A percentile compares a stretch with the other conserved stretches of the same genome.
Conservation (phyloP, 2,113 vertebrate genomes). For the Plectropomus leopardus region DNA sequence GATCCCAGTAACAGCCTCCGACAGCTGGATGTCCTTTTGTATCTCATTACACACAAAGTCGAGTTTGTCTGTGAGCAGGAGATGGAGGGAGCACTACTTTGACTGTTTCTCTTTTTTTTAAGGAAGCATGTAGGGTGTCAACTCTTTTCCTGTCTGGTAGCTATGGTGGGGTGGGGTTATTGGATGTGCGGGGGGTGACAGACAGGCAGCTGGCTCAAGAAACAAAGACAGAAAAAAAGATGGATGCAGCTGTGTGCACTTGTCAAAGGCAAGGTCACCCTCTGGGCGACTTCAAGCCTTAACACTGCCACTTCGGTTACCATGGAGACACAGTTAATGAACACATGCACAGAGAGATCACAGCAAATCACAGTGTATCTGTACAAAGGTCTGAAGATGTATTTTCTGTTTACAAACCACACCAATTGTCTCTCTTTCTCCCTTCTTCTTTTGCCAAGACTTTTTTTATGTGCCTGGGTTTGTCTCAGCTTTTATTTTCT, state of each 20-base stretch:
- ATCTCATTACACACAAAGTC: constrained; percentile 41
- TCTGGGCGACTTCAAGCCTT: constrained; percentile 45
- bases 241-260: constrained; percentile 61
- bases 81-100: constrained; percentile 23
- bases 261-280: constrained; percentile 71
- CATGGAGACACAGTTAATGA: constrained; percentile 69
- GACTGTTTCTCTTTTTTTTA: constrained; percentile 20
- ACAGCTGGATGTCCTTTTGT: constrained; percentile 43
- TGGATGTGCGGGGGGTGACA: neutral
- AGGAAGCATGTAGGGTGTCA: constrained; percentile 42
- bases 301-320: constrained; percentile 57
- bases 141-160: constrained; percentile 18
- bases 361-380: constrained; percentile 32
- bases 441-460: neutral
- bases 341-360: constrained; percentile 41
- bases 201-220: constrained; percentile 54
- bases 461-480: neutral
- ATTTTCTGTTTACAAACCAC: constrained; percentile 19
- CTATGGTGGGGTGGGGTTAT: neutral
- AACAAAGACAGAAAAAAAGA: constrained; percentile 47
- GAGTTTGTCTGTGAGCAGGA: constrained; percentile 50
- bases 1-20: constrained; percentile 73
- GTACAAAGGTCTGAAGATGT: constrained; percentile 27
- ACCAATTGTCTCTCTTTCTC: constrained; percentile 4
- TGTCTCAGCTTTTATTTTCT: neutral